Conservation (phyloP, 2,888 invertebrate species). For the Phyllotreta cruciferae region DNA sequence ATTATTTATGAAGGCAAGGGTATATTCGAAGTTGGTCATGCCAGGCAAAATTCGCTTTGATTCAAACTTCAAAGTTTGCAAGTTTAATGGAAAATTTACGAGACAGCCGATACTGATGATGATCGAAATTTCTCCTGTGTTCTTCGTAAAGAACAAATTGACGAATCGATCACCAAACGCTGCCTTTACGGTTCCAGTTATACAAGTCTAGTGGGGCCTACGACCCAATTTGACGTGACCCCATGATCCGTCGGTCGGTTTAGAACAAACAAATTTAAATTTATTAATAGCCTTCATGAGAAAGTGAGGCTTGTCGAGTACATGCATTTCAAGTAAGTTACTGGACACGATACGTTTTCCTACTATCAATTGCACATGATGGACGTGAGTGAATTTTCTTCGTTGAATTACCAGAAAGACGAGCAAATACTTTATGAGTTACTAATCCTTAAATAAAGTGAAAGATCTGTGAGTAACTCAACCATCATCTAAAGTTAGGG, state of each 20-base stretch:
- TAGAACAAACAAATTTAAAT: slow-evolving; percentile 33
- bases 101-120: too few relatives aligned
- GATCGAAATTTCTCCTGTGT: too few relatives aligned
- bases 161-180: too few relatives aligned
- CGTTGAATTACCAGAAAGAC: not conserved
- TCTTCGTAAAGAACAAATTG: too few relatives aligned
- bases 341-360: slow-evolving; percentile 15
- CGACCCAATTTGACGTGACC: slow-evolving; percentile 10
- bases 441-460: slow-evolving; percentile 5
- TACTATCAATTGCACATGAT: slow-evolving; percentile 15
- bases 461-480: slow-evolving; percentile 11
- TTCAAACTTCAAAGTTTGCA: too few relatives aligned
- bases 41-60: too few relatives aligned
- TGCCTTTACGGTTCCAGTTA: not conserved
- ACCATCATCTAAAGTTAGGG: not conserved
- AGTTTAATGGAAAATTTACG: too few relatives aligned
- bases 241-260: not conserved
- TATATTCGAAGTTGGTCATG: too few relatives aligned
- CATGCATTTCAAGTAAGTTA: slow-evolving; percentile 18
- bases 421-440: not conserved
- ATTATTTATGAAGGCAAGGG: too few relatives aligned
- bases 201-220: slow-evolving; percentile 11
- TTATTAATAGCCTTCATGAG: slow-evolving; percentile 29
- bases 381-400: slow-evolving; percentile 17
- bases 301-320: slow-evolving; percentile 17